Conservation (phyloP, 2,888 invertebrate species). For the Xylota segnis region DNA sequence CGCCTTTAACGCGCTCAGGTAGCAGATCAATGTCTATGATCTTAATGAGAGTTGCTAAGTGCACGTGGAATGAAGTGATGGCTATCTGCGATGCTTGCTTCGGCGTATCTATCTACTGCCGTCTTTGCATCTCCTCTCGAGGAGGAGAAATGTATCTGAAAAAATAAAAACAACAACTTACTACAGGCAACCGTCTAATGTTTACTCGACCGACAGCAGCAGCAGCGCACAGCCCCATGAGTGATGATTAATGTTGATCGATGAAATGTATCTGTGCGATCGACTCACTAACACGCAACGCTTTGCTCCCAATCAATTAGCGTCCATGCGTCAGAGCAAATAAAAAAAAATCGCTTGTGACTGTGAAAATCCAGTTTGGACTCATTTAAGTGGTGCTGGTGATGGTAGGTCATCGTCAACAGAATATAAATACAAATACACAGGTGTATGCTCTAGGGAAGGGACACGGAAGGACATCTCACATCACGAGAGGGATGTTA, state of each 20-base stretch:
- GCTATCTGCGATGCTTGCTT: slow-evolving; percentile 58
- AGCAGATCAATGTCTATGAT: slow-evolving; percentile 71
- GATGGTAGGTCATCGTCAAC: not conserved
- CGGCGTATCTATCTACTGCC: slow-evolving; percentile 42
- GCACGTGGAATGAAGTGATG: slow-evolving; percentile 73
- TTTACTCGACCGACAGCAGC: slow-evolving; percentile 30
- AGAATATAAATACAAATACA: not conserved
- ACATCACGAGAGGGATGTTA: not conserved
- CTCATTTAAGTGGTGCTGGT: slow-evolving; percentile 37
- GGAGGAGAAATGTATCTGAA: slow-evolving; percentile 1
- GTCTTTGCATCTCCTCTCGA: slow-evolving; percentile 40
- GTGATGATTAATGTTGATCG: slow-evolving; percentile 45
- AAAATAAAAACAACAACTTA: not conserved
- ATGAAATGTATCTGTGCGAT: slow-evolving; percentile 35
- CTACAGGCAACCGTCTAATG: slow-evolving; percentile 21
- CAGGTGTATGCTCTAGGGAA: not conserved
- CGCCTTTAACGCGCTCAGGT: slow-evolving; percentile 53
- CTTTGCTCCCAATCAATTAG: slow-evolving; percentile 58
- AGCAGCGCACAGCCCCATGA: slow-evolving; percentile 1
- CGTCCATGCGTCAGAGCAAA: slow-evolving; percentile 57
- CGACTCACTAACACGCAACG: slow-evolving; percentile 4
- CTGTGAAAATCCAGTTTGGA: slow-evolving; percentile 46
- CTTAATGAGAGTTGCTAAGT: slow-evolving; percentile 76
- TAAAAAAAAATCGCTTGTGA: slow-evolving; percentile 51
- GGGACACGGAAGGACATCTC: not conserved